phyloP scores from a whole-genome alignment of 2,113 vertebrate genomes.

The Paradisaea rubra region DNA sequence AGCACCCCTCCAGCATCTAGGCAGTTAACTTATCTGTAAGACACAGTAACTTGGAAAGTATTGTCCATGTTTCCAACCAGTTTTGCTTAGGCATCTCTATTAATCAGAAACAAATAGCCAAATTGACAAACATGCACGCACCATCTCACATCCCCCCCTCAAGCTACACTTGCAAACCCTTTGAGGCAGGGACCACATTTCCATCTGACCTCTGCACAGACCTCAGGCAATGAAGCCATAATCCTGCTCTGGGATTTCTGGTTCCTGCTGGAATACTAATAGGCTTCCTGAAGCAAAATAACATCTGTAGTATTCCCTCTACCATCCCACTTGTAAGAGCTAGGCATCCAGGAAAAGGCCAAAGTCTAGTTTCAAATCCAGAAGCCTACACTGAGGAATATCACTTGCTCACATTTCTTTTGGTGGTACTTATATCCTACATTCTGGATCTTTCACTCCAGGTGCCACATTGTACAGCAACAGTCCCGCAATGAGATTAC shows the following conservation, averaged over 20 bases:
- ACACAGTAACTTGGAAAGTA: background rate
- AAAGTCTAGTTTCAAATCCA: background rate
- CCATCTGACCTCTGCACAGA: background rate
- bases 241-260: background rate
- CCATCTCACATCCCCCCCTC: background rate
- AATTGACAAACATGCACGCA: background rate
- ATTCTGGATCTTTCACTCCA: background rate
- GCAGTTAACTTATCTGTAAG: background rate
- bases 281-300: background rate
- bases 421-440: background rate
- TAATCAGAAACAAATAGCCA: background rate
- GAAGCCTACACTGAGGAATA: background rate
- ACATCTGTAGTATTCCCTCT: background rate
- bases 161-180: background rate
- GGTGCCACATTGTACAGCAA: background rate
- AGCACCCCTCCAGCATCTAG: background rate
- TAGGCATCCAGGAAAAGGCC: background rate
- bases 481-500: background rate
- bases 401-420: background rate
- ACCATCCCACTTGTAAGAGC: background rate
- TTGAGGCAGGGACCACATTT: background rate
- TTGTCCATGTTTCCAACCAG: background rate
- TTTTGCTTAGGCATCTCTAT: background rate
- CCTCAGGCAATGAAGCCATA: background rate
- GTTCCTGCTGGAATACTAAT: background rate